A percentile compares a stretch with the other conserved stretches of the same genome.
Evolutionary conservation across 2,888 invertebrate species (phyloP).

Genomic region (Cremastobaeus sp.): DNA sequence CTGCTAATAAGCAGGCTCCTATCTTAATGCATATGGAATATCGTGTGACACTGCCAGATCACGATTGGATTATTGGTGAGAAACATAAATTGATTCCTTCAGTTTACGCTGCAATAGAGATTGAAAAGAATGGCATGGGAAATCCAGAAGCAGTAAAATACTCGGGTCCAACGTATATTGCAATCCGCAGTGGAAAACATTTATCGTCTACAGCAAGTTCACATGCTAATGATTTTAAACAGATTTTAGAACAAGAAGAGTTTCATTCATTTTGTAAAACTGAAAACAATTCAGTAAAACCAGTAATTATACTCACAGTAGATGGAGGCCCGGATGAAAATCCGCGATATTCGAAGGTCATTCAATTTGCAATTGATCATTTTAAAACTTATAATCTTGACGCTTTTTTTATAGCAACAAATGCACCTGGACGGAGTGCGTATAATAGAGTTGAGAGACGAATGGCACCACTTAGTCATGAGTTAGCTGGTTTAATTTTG

Average conservation of each 20-base stretch:
- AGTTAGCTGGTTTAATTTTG: constrained; percentile 70
- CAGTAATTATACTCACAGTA: constrained; percentile 66
- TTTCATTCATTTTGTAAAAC: constrained; percentile 58
- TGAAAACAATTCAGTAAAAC: constrained; percentile 62
- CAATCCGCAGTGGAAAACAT: constrained; percentile 69
- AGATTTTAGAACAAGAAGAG: constrained; percentile 59
- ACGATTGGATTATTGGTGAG: constrained; percentile 69
- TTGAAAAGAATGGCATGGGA: constrained; percentile 64
- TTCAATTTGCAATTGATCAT: constrained; percentile 62
- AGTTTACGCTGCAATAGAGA: constrained; percentile 71
- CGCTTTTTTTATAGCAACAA: constrained; percentile 68
- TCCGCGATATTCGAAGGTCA: constrained; percentile 64
- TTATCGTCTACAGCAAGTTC: constrained; percentile 64
- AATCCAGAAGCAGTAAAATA: constrained; percentile 73
- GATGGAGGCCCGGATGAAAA: constrained; percentile 68
- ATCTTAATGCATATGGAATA: constrained; percentile 69
- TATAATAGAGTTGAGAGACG: constrained; percentile 72
- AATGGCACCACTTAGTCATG: constrained; percentile 72
- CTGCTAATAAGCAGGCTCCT: constrained; percentile 72
- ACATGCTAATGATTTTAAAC: constrained; percentile 58
- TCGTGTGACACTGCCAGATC: constrained; percentile 67
- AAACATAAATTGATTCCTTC: constrained; percentile 71
- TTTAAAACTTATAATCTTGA: constrained; percentile 65
- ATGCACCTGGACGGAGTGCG: constrained; percentile 72
- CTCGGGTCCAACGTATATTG: constrained; percentile 76